Conservation (phyloP, 2,888 invertebrate genomes). For the Copidosoma aretas region DNA sequence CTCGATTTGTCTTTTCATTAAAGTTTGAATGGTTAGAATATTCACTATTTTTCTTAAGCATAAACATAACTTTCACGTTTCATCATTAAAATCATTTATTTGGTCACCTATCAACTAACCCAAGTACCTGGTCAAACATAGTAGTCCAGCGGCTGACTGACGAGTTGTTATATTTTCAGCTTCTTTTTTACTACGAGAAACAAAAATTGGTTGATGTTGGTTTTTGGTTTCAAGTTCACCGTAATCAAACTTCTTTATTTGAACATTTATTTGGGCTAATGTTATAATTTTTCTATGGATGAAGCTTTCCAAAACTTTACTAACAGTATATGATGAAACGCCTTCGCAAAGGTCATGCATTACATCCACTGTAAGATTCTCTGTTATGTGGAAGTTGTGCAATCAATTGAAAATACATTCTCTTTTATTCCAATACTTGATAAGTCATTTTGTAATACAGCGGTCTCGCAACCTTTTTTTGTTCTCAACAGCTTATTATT, state of each 20-base stretch:
- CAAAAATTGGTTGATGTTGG: conserved; percentile 19
- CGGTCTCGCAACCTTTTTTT: too few relatives aligned
- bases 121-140: conserved; percentile 34
- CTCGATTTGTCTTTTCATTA: conserved; percentile 1
- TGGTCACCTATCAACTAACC: conserved; percentile 32
- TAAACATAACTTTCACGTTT: conserved; percentile 4
- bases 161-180: conserved; percentile 15
- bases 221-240: conserved; percentile 13
- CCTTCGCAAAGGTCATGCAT: conserved; percentile 35
- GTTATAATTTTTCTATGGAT: conserved; percentile 24
- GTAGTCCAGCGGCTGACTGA: conserved; percentile 35
- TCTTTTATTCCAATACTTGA: conserved; percentile 10
- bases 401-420: conserved; percentile 32
- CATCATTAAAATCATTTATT: background rate
- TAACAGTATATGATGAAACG: conserved; percentile 14
- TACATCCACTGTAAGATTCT: conserved; percentile 32
- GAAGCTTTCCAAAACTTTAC: conserved; percentile 18
- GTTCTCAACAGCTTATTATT: too few relatives aligned
- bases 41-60: background rate
- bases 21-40: background rate
- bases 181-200: conserved; percentile 6
- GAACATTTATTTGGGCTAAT: conserved; percentile 17
- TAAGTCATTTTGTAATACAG: too few relatives aligned
- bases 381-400: conserved; percentile 28
- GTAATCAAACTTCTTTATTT: conserved; percentile 27